Evolutionary conservation across 23 tunicate genomes (phyloP).

Genomic region (Halocynthia roretzi): DNA sequence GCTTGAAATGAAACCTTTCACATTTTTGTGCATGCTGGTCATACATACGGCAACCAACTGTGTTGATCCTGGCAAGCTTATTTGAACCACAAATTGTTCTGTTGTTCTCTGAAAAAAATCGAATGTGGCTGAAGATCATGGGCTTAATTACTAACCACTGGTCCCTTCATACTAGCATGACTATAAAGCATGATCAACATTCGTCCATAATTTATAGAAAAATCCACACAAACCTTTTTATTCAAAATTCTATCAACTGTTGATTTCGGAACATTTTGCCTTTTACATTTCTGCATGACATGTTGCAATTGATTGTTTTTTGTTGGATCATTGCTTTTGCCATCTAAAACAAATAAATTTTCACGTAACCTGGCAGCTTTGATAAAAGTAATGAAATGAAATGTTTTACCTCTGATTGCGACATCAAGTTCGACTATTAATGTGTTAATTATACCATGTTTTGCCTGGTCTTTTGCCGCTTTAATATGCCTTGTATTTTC

Average conservation of each 20-base stretch:
- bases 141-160: too few relatives aligned
- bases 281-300: constrained; percentile 6
- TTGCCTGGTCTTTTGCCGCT: constrained; percentile 7
- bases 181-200: background rate
- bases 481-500: constrained; percentile 13
- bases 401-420: background rate
- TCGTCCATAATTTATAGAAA: background rate
- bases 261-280: constrained; percentile 4
- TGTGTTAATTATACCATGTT: background rate
- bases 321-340: constrained; percentile 7
- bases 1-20: background rate
- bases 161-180: background rate
- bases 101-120: background rate
- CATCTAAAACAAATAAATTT: background rate
- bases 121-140: too few relatives aligned
- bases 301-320: constrained; percentile 5
- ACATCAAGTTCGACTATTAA: background rate
- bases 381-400: too few relatives aligned
- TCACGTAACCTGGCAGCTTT: too few relatives aligned
- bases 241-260: constrained; percentile 4
- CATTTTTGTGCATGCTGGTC: background rate
- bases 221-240: background rate
- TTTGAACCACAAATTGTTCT: background rate
- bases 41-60: background rate
- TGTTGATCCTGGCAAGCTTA: background rate